phyloP scores from a whole-genome alignment of 2,797 vertebrate species.

The Phaenicophaeus curvirostris region DNA sequence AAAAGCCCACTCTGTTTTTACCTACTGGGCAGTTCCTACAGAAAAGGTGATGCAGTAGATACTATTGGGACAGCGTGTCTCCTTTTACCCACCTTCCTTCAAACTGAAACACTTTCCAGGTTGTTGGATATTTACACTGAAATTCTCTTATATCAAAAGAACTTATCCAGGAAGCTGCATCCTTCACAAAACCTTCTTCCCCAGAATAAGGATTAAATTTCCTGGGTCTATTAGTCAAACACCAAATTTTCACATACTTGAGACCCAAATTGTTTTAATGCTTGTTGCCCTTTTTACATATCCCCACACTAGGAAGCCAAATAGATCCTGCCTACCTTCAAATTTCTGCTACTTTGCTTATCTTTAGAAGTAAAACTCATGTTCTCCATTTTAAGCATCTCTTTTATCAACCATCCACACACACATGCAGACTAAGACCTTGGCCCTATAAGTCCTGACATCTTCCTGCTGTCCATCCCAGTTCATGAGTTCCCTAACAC shows the following conservation, averaged over 20 bases:
- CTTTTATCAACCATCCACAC: rapidly evolving
- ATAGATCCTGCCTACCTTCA: neutral
- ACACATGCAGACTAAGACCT: neutral
- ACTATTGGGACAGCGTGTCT: neutral
- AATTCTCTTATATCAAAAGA: neutral
- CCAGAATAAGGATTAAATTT: neutral
- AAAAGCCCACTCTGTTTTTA: neutral
- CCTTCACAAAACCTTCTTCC: neutral
- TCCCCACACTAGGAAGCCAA: neutral
- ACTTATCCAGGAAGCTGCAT: neutral
- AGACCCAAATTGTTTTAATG: neutral
- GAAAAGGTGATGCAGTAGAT: neutral
- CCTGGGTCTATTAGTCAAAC: neutral
- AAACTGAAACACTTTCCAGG: neutral
- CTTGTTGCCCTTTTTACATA: neutral
- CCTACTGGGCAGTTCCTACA: neutral
- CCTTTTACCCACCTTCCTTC: neutral
- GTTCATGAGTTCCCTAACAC: neutral
- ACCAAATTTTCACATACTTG: neutral
- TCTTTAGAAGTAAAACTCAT: neutral
- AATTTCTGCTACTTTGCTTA: neutral
- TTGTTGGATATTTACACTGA: neutral
- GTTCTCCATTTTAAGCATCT: neutral
- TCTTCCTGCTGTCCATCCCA: neutral
- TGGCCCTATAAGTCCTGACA: neutral